Conservation (phyloP, 1,140 invertebrate species). For the Brachionus koreanus region DNA sequence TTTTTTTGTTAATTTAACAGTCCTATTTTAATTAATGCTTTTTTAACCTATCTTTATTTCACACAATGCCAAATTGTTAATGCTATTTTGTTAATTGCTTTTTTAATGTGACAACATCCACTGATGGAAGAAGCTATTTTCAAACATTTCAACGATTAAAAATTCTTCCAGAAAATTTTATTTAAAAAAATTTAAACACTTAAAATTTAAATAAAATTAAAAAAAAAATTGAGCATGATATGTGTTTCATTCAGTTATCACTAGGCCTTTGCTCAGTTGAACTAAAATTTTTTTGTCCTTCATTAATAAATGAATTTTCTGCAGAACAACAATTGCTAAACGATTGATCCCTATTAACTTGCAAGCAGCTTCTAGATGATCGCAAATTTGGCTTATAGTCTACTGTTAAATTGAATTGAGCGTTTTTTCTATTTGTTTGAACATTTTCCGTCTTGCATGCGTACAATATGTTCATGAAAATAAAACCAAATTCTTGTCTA, state of each 20-base stretch:
- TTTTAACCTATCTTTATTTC: no score
- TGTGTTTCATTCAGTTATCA: background rate
- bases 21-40: no score
- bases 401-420: background rate
- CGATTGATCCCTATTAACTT: background rate
- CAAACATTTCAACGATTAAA: no score
- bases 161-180: background rate
- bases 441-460: background rate
- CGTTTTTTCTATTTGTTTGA: background rate
- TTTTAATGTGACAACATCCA: no score
- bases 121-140: no score
- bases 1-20: no score
- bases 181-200: background rate
- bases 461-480: conserved; percentile 2
- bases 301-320: conserved; percentile 1
- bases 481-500: conserved; percentile 33
- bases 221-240: conserved; percentile 13
- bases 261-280: background rate
- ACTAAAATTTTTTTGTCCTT: background rate
- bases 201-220: background rate
- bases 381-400: background rate
- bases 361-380: background rate
- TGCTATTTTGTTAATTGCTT: no score
- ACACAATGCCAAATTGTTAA: no score
- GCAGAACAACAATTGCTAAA: background rate